Conservation (phyloP, 2,888 invertebrate species). For the Epinotia bilunana region DNA sequence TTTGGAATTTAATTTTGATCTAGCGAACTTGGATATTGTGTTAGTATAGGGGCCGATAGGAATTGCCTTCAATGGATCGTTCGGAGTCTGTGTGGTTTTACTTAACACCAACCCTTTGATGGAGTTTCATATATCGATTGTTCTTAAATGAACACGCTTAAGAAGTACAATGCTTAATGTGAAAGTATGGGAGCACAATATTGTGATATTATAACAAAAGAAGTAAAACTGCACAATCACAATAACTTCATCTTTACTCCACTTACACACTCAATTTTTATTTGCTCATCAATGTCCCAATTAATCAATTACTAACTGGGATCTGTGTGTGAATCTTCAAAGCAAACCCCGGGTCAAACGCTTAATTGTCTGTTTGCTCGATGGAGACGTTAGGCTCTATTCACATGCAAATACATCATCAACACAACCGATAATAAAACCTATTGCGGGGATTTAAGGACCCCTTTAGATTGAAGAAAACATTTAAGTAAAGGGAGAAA, state of each 20-base stretch:
- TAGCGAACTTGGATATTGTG: conserved; percentile 34
- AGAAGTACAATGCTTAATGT: too few relatives aligned
- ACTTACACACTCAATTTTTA: conserved; percentile 15
- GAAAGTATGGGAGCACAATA: too few relatives aligned
- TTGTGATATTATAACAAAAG: too few relatives aligned
- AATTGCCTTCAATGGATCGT: conserved; percentile 28
- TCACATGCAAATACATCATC: conserved; percentile 34
- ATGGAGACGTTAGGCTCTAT: conserved; percentile 33
- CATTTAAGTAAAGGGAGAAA: conserved; percentile 35
- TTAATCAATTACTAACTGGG: conserved; percentile 38
- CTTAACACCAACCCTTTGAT: neutral
- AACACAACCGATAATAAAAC: conserved; percentile 20
- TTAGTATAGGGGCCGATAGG: conserved; percentile 26
- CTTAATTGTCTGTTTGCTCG: conserved; percentile 40
- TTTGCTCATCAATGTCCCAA: conserved; percentile 30
- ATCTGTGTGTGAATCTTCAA: conserved; percentile 33
- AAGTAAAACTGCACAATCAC: too few relatives aligned
- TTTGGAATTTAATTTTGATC: conserved; percentile 43
- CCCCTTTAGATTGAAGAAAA: conserved; percentile 10
- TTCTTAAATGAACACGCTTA: too few relatives aligned
- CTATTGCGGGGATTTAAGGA: conserved; percentile 9
- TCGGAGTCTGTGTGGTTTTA: conserved; percentile 22
- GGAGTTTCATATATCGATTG: neutral
- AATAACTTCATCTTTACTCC: neutral
- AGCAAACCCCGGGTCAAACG: conserved; percentile 42